Evolutionary conservation across 2,113 vertebrate species (phyloP).

Genomic region (Pelodiscus sinensis): DNA sequence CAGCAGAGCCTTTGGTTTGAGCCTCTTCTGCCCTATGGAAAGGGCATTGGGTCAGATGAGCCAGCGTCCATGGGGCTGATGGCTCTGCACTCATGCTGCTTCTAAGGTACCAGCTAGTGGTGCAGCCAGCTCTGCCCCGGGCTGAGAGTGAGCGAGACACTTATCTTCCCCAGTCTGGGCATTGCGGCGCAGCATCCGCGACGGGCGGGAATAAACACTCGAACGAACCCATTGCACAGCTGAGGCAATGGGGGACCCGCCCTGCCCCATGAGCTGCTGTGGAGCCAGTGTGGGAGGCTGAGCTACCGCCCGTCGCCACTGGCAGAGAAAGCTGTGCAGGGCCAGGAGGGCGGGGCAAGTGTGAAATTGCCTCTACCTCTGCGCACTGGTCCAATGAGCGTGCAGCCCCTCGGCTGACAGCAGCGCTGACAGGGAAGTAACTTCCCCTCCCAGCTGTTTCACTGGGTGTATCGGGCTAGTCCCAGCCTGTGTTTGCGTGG

Average conservation of each 20-base stretch:
- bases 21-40: background rate
- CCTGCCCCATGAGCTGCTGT: rapidly evolving
- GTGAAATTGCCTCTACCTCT: background rate
- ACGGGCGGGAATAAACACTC: constrained; percentile 55
- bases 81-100: background rate
- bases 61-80: rapidly evolving
- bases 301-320: rapidly evolving
- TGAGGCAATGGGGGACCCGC: background rate
- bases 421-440: constrained; percentile 63
- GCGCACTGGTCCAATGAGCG: constrained; percentile 24
- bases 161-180: constrained; percentile 58
- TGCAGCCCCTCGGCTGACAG: constrained; percentile 32
- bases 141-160: background rate
- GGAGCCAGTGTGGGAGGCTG: rapidly evolving
- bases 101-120: rapidly evolving
- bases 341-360: background rate
- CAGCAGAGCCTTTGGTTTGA: background rate
- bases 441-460: background rate
- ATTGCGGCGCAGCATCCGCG: constrained; percentile 40
- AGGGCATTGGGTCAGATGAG: background rate
- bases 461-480: constrained; percentile 18
- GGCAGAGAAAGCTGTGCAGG: background rate
- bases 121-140: background rate
- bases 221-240: constrained; percentile 52
- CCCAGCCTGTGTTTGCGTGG: background rate